Evolutionary conservation across 2,888 invertebrate genomes (phyloP), one percentile per base, ranked within the genome.

Genomic region (Polydrusus pterygomalis): DNA sequence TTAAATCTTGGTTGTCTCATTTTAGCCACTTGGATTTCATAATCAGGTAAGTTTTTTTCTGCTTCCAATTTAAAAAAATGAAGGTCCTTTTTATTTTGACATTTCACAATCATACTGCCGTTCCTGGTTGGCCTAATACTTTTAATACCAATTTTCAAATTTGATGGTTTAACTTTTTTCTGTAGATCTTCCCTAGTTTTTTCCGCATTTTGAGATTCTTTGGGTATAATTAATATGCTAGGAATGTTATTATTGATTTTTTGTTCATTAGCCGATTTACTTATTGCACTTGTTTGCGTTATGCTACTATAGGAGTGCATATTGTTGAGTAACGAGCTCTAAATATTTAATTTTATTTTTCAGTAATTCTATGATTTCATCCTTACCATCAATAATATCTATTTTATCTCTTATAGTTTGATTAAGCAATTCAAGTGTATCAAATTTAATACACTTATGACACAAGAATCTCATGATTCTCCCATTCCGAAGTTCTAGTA

Each of bases 181-280:
- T 62, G 62, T 15, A 62, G 62, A 40, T 62, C 62, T 7, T 62
- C 40, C 18, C 17, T 62, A 40, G 62, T 62, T 62, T 40, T 62
- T 17, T 62, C 43, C 10, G 62, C 62, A 40, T 40, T 40, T 62
- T 62, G 62, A 25, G 38, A 25, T 62, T 40, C 9, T 17, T 62
- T 62, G 62, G 62, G 38, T 40, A 62, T 38, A 17, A 62, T 62
- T 62, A 62, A 40, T 62, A 40, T 15, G 17, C 18, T 62, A 17
- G 62, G 62, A 40, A 62, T 38, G 18, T 40, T 62, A 17, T 40
- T 62, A 9, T 40, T 25, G n/a, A 17, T 38, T 43, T 11, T 30
- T 30, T 60, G 60, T 60, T 60, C n/a, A 60, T 60, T 60, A n/a
- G 30, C 13, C 2, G 38, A 13, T 60, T 54, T n/a, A 18, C 17